Percentiles rank a stretch among this genome's conserved stretches.
Conservation (phyloP, 2,797 vertebrate genomes). For the Carapus acus region DNA sequence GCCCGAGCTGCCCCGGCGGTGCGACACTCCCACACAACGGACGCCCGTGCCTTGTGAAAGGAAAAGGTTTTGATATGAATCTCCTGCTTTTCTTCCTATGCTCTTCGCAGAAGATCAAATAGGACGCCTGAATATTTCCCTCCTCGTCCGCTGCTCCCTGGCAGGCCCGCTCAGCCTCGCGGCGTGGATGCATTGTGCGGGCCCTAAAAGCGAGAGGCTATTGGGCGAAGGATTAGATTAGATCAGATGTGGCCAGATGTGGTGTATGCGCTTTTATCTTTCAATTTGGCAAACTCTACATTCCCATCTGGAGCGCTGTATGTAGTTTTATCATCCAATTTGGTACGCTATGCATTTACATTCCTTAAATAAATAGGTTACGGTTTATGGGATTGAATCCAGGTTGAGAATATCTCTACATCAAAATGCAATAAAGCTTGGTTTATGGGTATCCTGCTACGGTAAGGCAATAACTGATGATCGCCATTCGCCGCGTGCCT, state of each 20-base stretch:
- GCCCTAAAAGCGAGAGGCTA: background rate
- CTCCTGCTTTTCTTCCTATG: background rate
- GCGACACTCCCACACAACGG: background rate
- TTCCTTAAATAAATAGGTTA: conserved; percentile 17
- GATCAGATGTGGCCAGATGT: conserved; percentile 29
- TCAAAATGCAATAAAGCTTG: conserved; percentile 10
- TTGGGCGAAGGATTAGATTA: conserved; percentile 22
- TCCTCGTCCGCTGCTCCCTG: background rate
- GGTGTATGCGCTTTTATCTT: conserved; percentile 27
- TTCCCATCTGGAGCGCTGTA: conserved; percentile 4
- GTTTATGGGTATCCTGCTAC: background rate
- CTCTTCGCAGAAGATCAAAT: conserved; percentile 3
- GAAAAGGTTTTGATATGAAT: conserved; percentile 3
- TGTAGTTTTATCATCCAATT: conserved; percentile 26
- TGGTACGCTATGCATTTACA: conserved; percentile 3
- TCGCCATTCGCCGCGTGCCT: conserved; percentile 14
- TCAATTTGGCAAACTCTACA: conserved; percentile 12
- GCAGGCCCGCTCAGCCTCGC: background rate
- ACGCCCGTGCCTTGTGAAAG: background rate
- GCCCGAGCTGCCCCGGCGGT: background rate
- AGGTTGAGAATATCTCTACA: conserved; percentile 9
- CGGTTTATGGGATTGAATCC: conserved; percentile 11
- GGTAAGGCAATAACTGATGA: conserved; percentile 6
- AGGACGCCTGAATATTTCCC: conserved; percentile 3
- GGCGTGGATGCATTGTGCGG: background rate